Base-by-base conservation (phyloP, 2,888 invertebrate genomes). In the Pantelozetes paolii region DNA sequence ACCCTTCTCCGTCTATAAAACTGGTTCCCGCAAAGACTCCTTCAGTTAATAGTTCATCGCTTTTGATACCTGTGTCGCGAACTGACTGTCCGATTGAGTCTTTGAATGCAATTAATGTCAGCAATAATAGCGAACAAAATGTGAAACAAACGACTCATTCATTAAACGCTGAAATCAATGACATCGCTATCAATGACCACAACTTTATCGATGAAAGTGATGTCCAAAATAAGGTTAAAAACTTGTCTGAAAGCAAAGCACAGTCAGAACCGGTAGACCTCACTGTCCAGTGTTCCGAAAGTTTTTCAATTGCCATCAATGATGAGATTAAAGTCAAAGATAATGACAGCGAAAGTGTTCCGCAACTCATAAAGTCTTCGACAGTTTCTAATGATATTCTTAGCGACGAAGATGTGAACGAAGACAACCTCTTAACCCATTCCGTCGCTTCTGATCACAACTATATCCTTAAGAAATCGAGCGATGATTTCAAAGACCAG, bases 1-100 rank as follows among this genome's bases (percentile, higher is more conserved):
- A 77, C 3, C 62, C 77, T 8, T 75, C 76, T 9, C 74, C 77
- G 48, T 76, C 77, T 45, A 64, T 77, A n/a, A 77, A 77, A 57
- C 71, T 77, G 54, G 76, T 77, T 20, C 74, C 77, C 36, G 69
- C 77, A 20, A 73, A 70, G 71, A 73, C 71, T 70, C 40, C 59
- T 23, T 40, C 73, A 13, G 9, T n/a, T 50, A 15, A 73, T 23
- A 72, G 75, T 20, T 28, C 71, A 54, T 59, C 59, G 18, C 71
- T 48, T 32, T 20, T 71, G 11, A 54, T 71, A 48, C 71, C 71
- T 30, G 23, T 48, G 36, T 20, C 71, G 36, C 42, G 50, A 23
- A 45, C 36, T 23, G 30, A 48, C 23, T 26, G n/a, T 50, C 13
- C 57, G 3, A 36, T 54, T 18, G 72, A 72, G 23, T 71, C 73